Base-by-base conservation (phyloP, 2,113 vertebrate genomes). In the Upupa epops region DNA sequence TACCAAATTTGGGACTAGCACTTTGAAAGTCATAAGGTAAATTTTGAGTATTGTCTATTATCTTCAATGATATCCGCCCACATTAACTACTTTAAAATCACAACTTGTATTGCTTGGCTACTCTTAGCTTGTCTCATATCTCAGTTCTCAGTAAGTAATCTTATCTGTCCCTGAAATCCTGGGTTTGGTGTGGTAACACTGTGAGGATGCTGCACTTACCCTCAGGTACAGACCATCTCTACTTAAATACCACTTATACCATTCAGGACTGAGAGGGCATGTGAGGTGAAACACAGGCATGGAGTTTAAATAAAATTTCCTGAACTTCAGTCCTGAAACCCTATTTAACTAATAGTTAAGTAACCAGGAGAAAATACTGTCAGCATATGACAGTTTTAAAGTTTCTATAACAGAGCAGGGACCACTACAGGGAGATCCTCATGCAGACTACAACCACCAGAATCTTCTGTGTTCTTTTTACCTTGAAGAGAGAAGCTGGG, bases 401-500 rank as follows among this genome's bases (percentile, higher is more conserved):
- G 75, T n/a, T 61, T 28, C 45, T 6, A 3, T 22, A 87, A 60
- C 42, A 69, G 72, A 70, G 71, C 51, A 81, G 78, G 13, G 42
- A 84, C 70, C 40, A 71, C 25, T 75, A 87, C 73, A 85, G 80
- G 54, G 76, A 64, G 51, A 90, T 71, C 37, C 52, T 77, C 51
- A 58, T 55, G 79, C 89, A 86, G 69, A 71, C n/a, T 42, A 71
- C 83, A 81, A 17, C 52, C 40, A 49, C 48, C 73, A 91, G 65
- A 77, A 63, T 84, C 76, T 91, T 56, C 17, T 54, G 6, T 18
- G 85, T 91, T 88, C 90, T 95, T 94, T 90, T 86, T 94, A 94
- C 85, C 93, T 96, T 95, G 91, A 94, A 94, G 64, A 18, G 56
- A 92, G 64, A 87, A 73, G 86, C 86, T 86, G 80, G 77, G 61